Conservation (phyloP, 2,113 vertebrate species). For the Paedocypris sp. region DNA sequence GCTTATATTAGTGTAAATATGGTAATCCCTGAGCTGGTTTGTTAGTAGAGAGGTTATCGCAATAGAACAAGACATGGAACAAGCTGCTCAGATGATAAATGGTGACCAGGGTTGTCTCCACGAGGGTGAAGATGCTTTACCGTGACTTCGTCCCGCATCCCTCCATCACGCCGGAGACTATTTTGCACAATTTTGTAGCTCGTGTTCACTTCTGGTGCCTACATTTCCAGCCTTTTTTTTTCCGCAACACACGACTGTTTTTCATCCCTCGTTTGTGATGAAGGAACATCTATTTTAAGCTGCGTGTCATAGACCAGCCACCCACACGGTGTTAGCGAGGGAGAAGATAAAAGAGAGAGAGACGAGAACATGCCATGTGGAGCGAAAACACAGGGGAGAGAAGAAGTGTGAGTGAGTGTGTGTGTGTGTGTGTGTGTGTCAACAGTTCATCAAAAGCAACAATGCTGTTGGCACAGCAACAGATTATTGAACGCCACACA, state of each 20-base stretch:
- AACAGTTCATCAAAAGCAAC: conserved; percentile 37
- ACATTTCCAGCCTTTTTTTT: no score
- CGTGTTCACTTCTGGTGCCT: no score
- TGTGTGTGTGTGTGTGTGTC: background rate
- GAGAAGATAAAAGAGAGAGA: conserved; percentile 31
- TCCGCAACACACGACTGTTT: conserved; percentile 37
- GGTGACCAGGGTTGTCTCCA: no score
- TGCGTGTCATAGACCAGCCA: conserved; percentile 45
- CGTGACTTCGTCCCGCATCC: no score
- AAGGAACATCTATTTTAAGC: conserved; percentile 64
- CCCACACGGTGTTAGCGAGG: conserved; percentile 49
- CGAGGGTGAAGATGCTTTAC: no score
- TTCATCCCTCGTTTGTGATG: conserved; percentile 48
- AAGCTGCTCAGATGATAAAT: no score
- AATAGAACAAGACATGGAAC: no score
- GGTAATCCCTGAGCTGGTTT: no score
- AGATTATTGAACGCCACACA: conserved; percentile 30
- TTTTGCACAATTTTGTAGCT: no score
- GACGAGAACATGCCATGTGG: conserved; percentile 44
- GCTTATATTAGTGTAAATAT: no score
- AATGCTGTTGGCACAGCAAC: conserved; percentile 23
- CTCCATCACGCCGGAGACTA: no score
- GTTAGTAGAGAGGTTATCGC: no score
- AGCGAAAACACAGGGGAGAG: background rate
- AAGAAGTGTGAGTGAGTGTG: background rate